Conservation (phyloP, 2,113 vertebrate genomes). For the human region DNA sequence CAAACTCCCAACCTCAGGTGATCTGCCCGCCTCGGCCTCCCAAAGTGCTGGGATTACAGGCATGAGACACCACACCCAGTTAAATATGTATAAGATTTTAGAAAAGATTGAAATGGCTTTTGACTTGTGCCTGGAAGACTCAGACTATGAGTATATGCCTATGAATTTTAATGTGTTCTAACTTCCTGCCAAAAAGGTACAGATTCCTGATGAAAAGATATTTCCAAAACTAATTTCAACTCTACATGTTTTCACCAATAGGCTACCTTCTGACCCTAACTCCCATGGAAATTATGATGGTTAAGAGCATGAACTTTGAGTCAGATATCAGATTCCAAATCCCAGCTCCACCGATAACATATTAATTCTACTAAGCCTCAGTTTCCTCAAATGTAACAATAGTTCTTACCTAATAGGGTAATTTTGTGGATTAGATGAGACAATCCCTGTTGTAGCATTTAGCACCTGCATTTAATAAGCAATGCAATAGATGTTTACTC, state of each 20-base stretch:
- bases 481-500: constrained; percentile 67
- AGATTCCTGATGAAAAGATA: constrained; percentile 24
- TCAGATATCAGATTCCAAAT: constrained; percentile 14
- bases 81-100: background rate
- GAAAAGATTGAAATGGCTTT: background rate
- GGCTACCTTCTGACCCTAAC: background rate
- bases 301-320: background rate
- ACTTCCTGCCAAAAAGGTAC: background rate
- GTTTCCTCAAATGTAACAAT: constrained; percentile 10
- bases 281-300: background rate
- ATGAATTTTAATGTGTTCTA: background rate
- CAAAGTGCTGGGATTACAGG: no score
- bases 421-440: background rate
- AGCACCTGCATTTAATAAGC: constrained; percentile 72
- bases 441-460: background rate
- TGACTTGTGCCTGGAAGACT: background rate
- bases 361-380: constrained; percentile 2
- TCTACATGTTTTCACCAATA: background rate
- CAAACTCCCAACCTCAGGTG: no score
- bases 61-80: background rate
- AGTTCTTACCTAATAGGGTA: background rate
- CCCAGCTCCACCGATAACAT: background rate
- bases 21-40: no score
- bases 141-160: background rate
- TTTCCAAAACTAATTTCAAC: background rate